These are phyloP conservation scores for Maconellicoccus hirsutus DNA, from an alignment of 1,140 invertebrate genomes.

Conservation along the genomic window DNA sequence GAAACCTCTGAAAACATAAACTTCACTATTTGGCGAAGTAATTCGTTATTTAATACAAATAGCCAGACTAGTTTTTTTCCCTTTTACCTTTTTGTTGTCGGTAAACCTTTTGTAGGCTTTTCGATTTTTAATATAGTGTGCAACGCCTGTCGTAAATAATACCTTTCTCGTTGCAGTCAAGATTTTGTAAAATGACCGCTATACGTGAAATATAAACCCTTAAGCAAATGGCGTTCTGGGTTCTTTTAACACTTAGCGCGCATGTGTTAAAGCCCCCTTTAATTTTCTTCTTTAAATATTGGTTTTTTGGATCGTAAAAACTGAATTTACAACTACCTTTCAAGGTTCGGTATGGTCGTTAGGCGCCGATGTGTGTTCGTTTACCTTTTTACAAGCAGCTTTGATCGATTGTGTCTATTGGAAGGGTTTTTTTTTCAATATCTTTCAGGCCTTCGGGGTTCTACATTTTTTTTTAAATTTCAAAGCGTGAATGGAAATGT, in stretches of 20 bases:
- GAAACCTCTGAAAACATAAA: not conserved
- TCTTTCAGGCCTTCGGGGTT: no score
- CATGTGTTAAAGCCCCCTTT: not conserved
- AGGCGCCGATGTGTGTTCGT: not conserved
- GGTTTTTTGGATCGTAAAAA: not conserved
- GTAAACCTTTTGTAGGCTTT: not conserved
- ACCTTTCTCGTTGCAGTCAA: not conserved
- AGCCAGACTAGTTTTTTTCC: not conserved
- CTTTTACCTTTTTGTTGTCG: not conserved
- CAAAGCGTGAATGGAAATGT: no score
- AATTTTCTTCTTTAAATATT: constrained; percentile 1
- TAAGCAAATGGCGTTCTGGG: not conserved
- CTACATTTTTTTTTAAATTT: no score
- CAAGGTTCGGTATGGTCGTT: not conserved
- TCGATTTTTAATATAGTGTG: not conserved
- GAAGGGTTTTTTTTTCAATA: no score
- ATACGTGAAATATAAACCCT: not conserved
- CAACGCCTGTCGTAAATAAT: constrained; percentile 4
- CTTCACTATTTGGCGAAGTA: not conserved
- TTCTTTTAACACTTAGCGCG: not conserved
- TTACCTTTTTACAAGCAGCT: no score
- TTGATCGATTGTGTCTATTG: no score
- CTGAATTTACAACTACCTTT: not conserved
- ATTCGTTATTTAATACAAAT: not conserved
- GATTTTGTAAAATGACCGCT: not conserved